Evolutionary conservation across 2,888 invertebrate species (phyloP), one percentile per base, ranked within the genome.

Genomic region (Epinotia demarniana): DNA sequence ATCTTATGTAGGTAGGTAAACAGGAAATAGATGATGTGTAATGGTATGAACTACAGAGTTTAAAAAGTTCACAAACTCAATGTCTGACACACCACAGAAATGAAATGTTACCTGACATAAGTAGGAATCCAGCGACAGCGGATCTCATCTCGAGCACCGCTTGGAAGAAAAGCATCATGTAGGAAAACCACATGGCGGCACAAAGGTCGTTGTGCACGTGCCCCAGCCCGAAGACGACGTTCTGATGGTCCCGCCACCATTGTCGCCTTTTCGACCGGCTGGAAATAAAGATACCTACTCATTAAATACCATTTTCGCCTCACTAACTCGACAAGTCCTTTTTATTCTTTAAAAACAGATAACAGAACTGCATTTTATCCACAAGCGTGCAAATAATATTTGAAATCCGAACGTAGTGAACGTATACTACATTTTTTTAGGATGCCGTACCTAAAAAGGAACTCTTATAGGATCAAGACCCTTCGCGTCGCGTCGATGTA

Each of bases 101-200:
- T n/a, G 13, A 16, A 13, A 58, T 23, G 46, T 60, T 11, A 95
- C 96, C 96, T 83, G 98, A 95, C 79, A 98, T 95, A 79, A 99
- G 93, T 82, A 98, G 93, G 18, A 95, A 91, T 16, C 96, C 96
- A 69, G 96, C 95, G 16, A 95, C 92, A 18, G 90, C 94, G 16
- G 95, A 92, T 77, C 93, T 91, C 91, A 96, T 95, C 78, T 93
- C 87, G 63, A 95, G 86, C 27, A 95, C 94, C 16, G 95, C 95
- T 91, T 96, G 95, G 78, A 98, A 96, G 92, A 97, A 99, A 76
- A 99, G 95, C 86, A 99, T 95, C 81, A 98, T 95, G 90, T 99
- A 99, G 0, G 98, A 97, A 91, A 99, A 99, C 99, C 99, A 99
- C 96, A 99, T 97, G 11, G 98, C 97, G 0, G 98, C 98, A 86